These are phyloP conservation scores for Drosophila prolongata DNA, from an alignment of 2,888 invertebrate species.

Conservation along the genomic window DNA sequence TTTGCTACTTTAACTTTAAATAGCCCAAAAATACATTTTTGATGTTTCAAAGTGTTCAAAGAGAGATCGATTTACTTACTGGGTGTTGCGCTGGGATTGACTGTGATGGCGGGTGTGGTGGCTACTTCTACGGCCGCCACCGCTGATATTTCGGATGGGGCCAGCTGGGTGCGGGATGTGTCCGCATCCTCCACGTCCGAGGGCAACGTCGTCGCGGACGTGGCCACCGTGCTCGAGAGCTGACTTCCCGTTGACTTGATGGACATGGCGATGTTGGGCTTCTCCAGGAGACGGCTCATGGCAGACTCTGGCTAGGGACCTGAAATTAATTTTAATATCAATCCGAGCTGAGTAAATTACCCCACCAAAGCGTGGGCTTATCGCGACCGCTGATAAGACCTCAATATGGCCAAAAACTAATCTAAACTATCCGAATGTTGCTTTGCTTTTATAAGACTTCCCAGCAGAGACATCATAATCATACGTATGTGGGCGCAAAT, in stretches of 20 bases:
- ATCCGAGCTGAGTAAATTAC: slow-evolving; percentile 18
- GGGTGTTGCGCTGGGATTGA: slow-evolving; percentile 20
- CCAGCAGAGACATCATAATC: slow-evolving; percentile 11
- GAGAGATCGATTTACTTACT: slow-evolving; percentile 8
- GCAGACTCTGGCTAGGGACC: slow-evolving; percentile 70
- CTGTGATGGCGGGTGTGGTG: slow-evolving; percentile 15
- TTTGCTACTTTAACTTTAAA: no score
- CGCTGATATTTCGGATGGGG: background rate
- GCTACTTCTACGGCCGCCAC: background rate
- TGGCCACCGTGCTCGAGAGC: slow-evolving; percentile 60
- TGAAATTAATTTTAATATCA: slow-evolving; percentile 38
- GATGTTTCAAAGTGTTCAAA: background rate
- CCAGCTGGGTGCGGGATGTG: slow-evolving; percentile 13
- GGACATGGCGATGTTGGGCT: slow-evolving; percentile 83
- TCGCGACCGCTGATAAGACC: slow-evolving; percentile 29
- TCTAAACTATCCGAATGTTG: slow-evolving; percentile 16
- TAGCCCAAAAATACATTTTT: no score
- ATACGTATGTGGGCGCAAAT: background rate
- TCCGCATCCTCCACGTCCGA: slow-evolving; percentile 59
- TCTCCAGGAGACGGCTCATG: slow-evolving; percentile 84
- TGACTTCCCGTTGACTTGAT: slow-evolving; percentile 79
- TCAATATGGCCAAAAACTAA: slow-evolving; percentile 33
- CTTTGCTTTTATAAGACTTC: slow-evolving; percentile 45
- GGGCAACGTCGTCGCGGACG: slow-evolving; percentile 28
- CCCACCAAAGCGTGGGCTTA: slow-evolving; percentile 27